Base-by-base conservation (phyloP, 2,888 invertebrate genomes). In the Polia nebulosa region DNA sequence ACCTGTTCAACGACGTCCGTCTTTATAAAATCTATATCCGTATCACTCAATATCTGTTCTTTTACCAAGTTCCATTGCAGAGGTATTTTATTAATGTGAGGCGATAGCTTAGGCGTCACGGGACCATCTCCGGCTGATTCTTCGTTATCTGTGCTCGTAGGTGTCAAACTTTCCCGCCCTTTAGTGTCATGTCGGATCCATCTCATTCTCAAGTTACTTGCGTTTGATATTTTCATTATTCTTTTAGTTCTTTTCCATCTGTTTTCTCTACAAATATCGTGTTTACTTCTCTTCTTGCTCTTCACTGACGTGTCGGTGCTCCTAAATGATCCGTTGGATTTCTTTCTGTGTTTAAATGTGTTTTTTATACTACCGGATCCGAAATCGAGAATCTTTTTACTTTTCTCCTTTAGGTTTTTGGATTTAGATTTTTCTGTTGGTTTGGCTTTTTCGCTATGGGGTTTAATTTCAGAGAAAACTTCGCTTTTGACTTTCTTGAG, bases 51-150 rank as follows among this genome's bases (percentile, higher is more conserved):
- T 15, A 44, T 36, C 5, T 53, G 51, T 9, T 61, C 20, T 8
- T 44, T 25, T 3, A 49, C 2, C 4, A 20, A 15, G 20, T 47
- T 56, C 58, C 72, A 60, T 20, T 17, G 20, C 11, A 51, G 3
- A 15, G 55, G 47, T 1, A 25, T 41, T 29, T 25, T 68, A 8
- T 32, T 44, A 5, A 49, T 17, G n/a, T n/a, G 20, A 7, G 9
- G 32, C 1, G 62, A 39, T 13, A 70, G n/a, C 0, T 41, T 59
- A 0, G 76, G 44, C n/a, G 62, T 47, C 2, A 15, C 22, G 3
- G 82, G 53, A 9, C 61, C 53, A 20, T 81, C 72, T 3, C 78
- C 78, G 0, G 63, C 60, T 0, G 72, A 77, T 22, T 49, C 76
- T 61, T 61, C 58, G 22, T 60, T 68, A 47, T 63, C 81, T 61